Evolutionary conservation across 35 echinoderm and acorn worm genomes (phyloP).

Genomic region (Ophiothrix spiculata): DNA sequence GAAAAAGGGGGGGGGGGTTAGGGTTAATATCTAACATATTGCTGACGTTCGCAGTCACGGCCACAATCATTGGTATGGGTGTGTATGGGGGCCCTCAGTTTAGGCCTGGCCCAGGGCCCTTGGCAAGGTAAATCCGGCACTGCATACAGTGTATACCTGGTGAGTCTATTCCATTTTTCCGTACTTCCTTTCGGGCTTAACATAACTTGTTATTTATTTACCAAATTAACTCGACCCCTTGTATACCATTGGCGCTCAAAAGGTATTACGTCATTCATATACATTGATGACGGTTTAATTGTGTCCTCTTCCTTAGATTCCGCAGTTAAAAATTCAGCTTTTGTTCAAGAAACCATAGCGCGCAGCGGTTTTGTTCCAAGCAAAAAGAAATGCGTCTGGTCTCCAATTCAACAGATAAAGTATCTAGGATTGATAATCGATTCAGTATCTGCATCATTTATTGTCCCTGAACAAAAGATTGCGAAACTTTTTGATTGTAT

Average conservation of each 20-base stretch:
- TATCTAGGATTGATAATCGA: constrained; percentile 22
- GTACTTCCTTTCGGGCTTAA: constrained; percentile 17
- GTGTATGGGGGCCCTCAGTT: no score
- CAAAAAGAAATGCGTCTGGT: constrained; percentile 1
- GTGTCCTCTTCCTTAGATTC: not conserved
- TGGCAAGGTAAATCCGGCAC: no score
- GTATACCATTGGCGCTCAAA: constrained; percentile 6
- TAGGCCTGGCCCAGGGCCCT: no score
- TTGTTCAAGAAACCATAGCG: not conserved
- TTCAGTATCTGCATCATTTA: not conserved
- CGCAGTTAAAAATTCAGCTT: not conserved
- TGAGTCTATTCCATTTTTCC: no score
- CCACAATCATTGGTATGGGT: no score
- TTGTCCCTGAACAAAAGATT: constrained; percentile 13
- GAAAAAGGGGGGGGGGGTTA: no score
- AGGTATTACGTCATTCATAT: not conserved
- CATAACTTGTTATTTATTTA: constrained; percentile 12
- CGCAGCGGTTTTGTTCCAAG: constrained; percentile 21
- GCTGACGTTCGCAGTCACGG: no score
- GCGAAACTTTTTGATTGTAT: not conserved
- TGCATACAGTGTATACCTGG: no score
- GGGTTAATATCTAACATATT: no score
- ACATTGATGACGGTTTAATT: constrained; percentile 31
- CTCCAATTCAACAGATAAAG: not conserved
- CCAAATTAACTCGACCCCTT: constrained; percentile 10